Evolutionary conservation across 2,797 vertebrate species (phyloP).

Genomic region (Poeciliopsis turneri): DNA sequence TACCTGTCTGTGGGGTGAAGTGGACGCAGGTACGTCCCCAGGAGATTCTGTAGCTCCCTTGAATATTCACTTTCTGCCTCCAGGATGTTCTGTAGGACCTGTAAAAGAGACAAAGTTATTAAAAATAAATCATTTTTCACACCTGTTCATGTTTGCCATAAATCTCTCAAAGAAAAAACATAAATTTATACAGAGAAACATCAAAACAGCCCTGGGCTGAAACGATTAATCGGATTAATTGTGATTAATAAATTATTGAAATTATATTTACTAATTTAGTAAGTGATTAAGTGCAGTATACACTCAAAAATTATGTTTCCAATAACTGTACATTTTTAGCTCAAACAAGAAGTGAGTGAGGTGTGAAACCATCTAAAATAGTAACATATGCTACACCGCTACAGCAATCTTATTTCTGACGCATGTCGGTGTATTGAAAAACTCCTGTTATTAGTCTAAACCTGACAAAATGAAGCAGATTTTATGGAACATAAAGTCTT

Average conservation of each 20-base stretch:
- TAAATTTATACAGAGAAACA: not conserved
- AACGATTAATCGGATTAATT: too few species aligned
- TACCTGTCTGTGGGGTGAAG: slow-evolving; percentile 94
- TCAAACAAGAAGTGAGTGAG: not conserved
- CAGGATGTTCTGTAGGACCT: slow-evolving; percentile 98
- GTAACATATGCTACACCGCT: not conserved
- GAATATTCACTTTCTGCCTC: slow-evolving; percentile 96
- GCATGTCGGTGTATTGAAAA: not conserved
- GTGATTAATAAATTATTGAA: too few species aligned
- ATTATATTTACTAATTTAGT: too few species aligned
- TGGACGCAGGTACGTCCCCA: slow-evolving; percentile 90
- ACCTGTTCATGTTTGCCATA: not conserved
- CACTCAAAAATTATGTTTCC: not conserved
- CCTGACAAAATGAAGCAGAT: not conserved
- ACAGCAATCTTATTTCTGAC: not conserved
- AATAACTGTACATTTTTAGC: not conserved
- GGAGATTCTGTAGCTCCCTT: slow-evolving; percentile 92
- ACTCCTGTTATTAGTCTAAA: not conserved
- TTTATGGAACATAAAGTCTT: not conserved
- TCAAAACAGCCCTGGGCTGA: not conserved
- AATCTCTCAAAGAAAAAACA: not conserved
- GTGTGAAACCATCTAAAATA: not conserved
- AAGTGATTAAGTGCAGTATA: too few species aligned
- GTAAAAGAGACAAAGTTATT: not conserved
- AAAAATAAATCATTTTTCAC: not conserved